A percentile compares a stretch with the other conserved stretches of the same genome.
Evolutionary conservation across 2,797 vertebrate species (phyloP).

Genomic region (Betta splendens): DNA sequence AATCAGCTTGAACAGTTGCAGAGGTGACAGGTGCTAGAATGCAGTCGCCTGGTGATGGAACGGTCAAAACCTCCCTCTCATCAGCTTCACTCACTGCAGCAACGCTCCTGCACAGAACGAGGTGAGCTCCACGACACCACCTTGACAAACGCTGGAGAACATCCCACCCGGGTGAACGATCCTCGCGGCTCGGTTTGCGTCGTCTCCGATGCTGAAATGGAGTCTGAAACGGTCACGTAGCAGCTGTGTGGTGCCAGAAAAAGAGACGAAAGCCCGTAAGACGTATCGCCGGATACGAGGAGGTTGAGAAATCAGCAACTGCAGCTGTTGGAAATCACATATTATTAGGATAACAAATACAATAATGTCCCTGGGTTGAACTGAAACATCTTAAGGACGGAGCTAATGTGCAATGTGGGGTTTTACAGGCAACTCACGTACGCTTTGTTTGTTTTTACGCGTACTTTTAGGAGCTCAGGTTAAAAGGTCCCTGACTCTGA

Average conservation of each 20-base stretch:
- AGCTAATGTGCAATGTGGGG: neutral
- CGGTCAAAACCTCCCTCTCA: no score
- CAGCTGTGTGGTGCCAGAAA: neutral
- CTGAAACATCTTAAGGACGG: constrained; percentile 5
- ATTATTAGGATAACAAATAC: neutral
- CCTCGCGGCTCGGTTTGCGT: neutral
- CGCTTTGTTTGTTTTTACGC: neutral
- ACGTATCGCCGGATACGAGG: neutral
- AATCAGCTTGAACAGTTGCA: no score
- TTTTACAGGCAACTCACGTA: neutral
- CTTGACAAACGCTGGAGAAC: constrained; percentile 14
- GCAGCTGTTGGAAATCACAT: neutral
- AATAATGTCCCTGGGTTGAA: neutral
- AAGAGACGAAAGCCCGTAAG: neutral
- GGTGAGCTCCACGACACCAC: constrained; percentile 25
- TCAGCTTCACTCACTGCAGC: no score
- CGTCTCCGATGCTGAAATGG: neutral
- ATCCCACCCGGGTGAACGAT: constrained; percentile 9
- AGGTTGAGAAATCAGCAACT: neutral
- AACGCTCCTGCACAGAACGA: neutral
- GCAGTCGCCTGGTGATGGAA: no score
- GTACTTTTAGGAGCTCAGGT: constrained; percentile 1
- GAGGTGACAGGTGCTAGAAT: no score
- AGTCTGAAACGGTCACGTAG: neutral
- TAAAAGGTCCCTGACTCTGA: neutral